These are phyloP conservation scores for Balaenoptera acutorostrata DNA, from an alignment of 2,113 vertebrate genomes.

Conservation along the genomic window DNA sequence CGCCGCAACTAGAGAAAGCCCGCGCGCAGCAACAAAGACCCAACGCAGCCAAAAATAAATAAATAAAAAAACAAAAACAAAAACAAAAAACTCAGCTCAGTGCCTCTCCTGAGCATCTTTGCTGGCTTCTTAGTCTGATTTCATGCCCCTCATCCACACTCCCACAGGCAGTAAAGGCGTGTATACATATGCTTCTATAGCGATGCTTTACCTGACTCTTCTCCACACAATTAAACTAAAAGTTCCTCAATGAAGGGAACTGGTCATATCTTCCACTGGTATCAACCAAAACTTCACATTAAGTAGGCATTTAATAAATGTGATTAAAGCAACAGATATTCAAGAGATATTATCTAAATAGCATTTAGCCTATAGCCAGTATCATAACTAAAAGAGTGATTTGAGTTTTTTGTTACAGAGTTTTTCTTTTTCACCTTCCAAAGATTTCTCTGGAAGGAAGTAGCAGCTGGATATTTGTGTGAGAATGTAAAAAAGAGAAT, in stretches of 20 bases:
- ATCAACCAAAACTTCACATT: background rate
- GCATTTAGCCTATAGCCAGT: background rate
- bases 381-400: background rate
- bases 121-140: background rate
- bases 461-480: background rate
- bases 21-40: too few relatives aligned
- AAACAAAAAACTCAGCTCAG: background rate
- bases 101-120: background rate
- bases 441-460: background rate
- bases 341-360: background rate
- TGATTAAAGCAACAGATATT: background rate
- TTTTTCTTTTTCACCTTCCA: background rate
- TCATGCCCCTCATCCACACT: background rate
- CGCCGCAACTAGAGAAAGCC: too few relatives aligned
- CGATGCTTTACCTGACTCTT: background rate
- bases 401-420: background rate
- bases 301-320: background rate
- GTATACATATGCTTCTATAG: background rate
- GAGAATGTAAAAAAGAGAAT: background rate
- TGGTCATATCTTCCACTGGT: background rate
- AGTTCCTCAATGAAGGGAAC: background rate
- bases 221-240: background rate
- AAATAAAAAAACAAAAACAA: too few relatives aligned
- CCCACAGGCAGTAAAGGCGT: background rate
- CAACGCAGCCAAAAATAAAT: too few relatives aligned